phyloP scores from a whole-genome alignment of 2,888 invertebrate genomes.

The Cosmia pyralina region DNA sequence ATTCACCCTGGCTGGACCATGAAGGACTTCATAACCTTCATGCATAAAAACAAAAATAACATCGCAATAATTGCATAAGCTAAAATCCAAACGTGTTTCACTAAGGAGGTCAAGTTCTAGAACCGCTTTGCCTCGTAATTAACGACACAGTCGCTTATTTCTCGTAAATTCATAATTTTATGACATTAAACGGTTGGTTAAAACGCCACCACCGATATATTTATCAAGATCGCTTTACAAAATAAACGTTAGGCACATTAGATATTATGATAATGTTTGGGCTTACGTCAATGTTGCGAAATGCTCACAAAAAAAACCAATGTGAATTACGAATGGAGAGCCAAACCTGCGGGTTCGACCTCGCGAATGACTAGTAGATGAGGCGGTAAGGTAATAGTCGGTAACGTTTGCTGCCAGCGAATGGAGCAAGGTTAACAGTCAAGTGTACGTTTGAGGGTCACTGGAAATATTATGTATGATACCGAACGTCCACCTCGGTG shows the following conservation, averaged over 20 bases:
- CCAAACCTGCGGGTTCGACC: slow-evolving; percentile 75
- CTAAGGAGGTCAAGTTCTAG: slow-evolving; percentile 86
- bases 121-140: slow-evolving; percentile 73
- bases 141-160: slow-evolving; percentile 68
- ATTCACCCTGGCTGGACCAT: slow-evolving; percentile 74
- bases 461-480: slow-evolving; percentile 73
- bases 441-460: slow-evolving; percentile 78
- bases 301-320: slow-evolving; percentile 64
- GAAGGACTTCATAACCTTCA: slow-evolving; percentile 70
- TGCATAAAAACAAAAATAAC: slow-evolving; percentile 74
- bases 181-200: slow-evolving; percentile 67
- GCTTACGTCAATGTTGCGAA: slow-evolving; percentile 68
- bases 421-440: slow-evolving; percentile 80
- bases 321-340: slow-evolving; percentile 78
- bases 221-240: slow-evolving; percentile 37
- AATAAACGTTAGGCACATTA: slow-evolving; percentile 39
- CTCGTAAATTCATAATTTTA: slow-evolving; percentile 71
- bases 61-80: slow-evolving; percentile 78
- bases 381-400: slow-evolving; percentile 75
- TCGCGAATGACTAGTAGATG: slow-evolving; percentile 77
- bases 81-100: slow-evolving; percentile 79
- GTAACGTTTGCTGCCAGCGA: slow-evolving; percentile 74
- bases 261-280: slow-evolving; percentile 41
- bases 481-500: slow-evolving; percentile 62
- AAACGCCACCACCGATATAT: slow-evolving; percentile 59